phyloP scores from a whole-genome alignment of 2,113 vertebrate genomes.

The Pyxicephalus adspersus region DNA sequence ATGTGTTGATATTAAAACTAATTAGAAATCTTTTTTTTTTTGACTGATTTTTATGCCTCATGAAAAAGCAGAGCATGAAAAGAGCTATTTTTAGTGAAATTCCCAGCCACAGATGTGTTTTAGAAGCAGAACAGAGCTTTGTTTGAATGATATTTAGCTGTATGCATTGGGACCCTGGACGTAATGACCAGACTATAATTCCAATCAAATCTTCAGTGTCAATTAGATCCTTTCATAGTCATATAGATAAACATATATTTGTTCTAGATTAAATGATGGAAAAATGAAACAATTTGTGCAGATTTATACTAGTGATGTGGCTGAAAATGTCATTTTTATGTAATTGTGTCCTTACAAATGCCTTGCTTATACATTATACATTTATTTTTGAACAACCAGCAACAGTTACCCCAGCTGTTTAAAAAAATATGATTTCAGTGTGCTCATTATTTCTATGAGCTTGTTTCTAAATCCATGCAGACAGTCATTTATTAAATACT shows the following conservation, averaged over 20 bases:
- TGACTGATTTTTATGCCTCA: slow-evolving; percentile 20
- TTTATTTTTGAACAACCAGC: slow-evolving; percentile 37
- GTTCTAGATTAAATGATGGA: no score
- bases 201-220: slow-evolving; percentile 14
- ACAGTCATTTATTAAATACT: slow-evolving; percentile 3
- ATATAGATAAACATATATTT: neutral
- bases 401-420: slow-evolving; percentile 70
- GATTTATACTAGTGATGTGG: neutral
- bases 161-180: slow-evolving; percentile 12
- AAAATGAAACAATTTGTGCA: neutral
- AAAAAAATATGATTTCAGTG: slow-evolving; percentile 60
- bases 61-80: slow-evolving; percentile 24
- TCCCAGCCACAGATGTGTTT: slow-evolving; percentile 9
- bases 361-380: neutral
- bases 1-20: slow-evolving; percentile 47
- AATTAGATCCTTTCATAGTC: slow-evolving; percentile 9
- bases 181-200: slow-evolving; percentile 29
- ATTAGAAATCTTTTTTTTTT: slow-evolving; percentile 42
- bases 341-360: no score
- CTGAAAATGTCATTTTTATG: neutral
- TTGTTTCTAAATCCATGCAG: neutral
- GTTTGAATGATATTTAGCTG: slow-evolving; percentile 38
- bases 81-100: slow-evolving; percentile 34
- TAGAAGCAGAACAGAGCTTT: slow-evolving; percentile 30
- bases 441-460: slow-evolving; percentile 69